phyloP scores from a whole-genome alignment of 2,888 invertebrate genomes.

The Drosophila kuntzei region DNA sequence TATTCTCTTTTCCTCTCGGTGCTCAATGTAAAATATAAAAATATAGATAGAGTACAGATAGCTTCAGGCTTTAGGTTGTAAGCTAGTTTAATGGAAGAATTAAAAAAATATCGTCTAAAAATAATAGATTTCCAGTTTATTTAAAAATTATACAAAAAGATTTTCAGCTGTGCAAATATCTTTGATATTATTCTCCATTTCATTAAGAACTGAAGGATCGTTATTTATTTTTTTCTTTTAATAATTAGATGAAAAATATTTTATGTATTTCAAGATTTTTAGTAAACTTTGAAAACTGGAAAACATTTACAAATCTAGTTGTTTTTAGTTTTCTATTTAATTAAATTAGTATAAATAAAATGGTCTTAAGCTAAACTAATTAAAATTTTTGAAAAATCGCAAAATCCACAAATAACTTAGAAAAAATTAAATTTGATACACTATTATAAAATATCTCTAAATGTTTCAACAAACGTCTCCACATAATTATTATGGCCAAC shows the following conservation, averaged over 20 bases:
- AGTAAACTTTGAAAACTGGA: no score
- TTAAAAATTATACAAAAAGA: neutral
- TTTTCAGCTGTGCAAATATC: neutral
- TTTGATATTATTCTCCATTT: neutral
- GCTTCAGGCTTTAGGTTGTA: no score
- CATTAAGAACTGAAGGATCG: neutral
- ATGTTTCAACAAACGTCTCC: constrained; percentile 22
- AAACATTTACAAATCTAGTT: no score
- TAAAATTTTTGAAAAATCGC: no score
- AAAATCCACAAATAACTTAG: neutral
- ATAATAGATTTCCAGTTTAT: no score
- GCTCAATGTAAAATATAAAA: no score
- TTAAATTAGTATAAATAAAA: no score
- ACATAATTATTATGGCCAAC: constrained; percentile 31
- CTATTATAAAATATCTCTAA: neutral
- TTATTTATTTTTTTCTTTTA: neutral
- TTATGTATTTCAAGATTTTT: neutral
- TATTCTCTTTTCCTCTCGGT: no score
- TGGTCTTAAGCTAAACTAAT: no score
- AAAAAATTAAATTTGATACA: neutral
- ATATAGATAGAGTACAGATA: no score
- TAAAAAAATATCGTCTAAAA: neutral
- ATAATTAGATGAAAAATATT: neutral
- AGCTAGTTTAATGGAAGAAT: no score
- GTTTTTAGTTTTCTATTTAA: no score